Base-by-base conservation (phyloP, 2,113 vertebrate species). In the Phylloscopus trochiloides region DNA sequence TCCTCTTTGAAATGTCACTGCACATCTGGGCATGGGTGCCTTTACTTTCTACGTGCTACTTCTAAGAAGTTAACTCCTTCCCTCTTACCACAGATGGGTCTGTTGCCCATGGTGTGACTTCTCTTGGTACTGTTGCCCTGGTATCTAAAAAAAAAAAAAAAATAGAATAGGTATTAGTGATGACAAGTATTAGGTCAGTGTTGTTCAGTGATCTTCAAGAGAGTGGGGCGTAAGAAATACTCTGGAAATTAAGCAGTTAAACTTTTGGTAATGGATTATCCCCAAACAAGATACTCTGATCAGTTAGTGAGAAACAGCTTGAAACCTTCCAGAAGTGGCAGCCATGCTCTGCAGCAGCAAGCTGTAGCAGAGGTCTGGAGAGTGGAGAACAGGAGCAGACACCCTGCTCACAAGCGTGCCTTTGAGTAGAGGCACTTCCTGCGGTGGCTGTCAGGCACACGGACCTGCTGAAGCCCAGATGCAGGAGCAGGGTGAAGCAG, bases 1-100 rank as follows among this genome's bases (percentile, higher is more conserved):
- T 43, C 36, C 34, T 89, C 43, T 91, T 80, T 40, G 43, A 87
- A 91, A 95, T 83, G 54, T 88, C 87, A 79, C 74, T 76, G 59
- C 71, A 38, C 34, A 86, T 58, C 32, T 55, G 62, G 67, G 77
- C 32, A 58, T 36, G 50, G 17, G n/a, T 59, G 62, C 10, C 38
- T 82, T 85, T 73, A 24, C 58, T 94, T 90, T 59, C 36, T 42
- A 57, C 3, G 3, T 40, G 13, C 54, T 54, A 24, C 17, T 86
- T 70, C 7, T 66, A 26, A 70, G 75, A 91, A 67, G 43, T n/a
- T 50, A 47, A 40, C 26, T 61, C 71, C 40, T 93, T 84, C 36
- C 48, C 12, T 82, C 42, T 90, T 40, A 43, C 19, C 29, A 48
- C 4, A 57, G 24, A 63, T 1, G 1, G 5, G 8, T 38, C 31